These are phyloP conservation scores for Molossus molossus DNA, from an alignment of 2,797 vertebrate species.

Conservation along the genomic window DNA sequence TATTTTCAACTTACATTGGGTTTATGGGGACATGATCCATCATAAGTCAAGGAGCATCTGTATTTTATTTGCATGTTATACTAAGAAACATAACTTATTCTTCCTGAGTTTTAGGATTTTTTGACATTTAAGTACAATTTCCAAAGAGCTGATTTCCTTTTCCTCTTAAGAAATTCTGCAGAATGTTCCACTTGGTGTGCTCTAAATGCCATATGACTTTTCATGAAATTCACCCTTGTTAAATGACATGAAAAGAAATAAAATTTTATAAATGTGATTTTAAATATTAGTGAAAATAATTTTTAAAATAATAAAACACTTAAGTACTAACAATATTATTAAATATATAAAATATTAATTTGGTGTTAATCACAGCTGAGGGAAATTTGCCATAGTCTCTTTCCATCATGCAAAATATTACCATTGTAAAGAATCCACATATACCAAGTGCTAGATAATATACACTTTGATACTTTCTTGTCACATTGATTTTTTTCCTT, in stretches of 20 bases:
- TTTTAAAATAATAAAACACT: conserved; percentile 9
- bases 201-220: background rate
- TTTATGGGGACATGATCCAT: background rate
- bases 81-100: conserved; percentile 43
- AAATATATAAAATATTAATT: background rate
- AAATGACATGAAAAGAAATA: conserved; percentile 22
- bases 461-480: background rate
- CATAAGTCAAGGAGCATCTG: background rate
- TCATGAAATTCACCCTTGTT: conserved; percentile 13
- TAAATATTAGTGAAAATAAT: background rate
- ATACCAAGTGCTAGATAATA: background rate
- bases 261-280: background rate
- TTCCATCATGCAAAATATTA: conserved; percentile 16
- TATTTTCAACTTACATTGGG: background rate
- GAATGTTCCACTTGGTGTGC: background rate
- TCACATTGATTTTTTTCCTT: background rate
- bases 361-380: background rate
- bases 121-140: background rate
- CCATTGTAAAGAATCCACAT: background rate
- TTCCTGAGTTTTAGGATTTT: conserved; percentile 2
- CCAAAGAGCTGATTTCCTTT: conserved; percentile 60
- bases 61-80: conserved; percentile 24
- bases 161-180: conserved; percentile 35
- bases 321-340: background rate
- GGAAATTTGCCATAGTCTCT: conserved; percentile 1